Base-by-base conservation (phyloP, 2,888 invertebrate genomes). In the Anthophora plumipes region DNA sequence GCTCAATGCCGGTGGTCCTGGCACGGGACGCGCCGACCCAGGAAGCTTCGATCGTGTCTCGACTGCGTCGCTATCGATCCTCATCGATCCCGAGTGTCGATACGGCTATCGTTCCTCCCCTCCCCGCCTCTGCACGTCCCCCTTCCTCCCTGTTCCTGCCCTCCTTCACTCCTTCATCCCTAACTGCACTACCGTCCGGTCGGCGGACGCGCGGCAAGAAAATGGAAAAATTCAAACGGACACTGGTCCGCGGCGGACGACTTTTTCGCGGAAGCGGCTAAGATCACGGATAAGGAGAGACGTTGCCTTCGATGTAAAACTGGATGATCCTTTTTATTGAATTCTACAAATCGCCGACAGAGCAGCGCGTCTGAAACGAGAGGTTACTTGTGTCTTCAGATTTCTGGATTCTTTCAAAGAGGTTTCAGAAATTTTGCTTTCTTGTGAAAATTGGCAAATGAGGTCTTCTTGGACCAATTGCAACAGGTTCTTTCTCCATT, bases 1-100 rank as follows among this genome's bases (percentile, higher is more conserved):
- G 79, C 86, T 84, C 85, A 89, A 91, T 92, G 89, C 91, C 91
- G 93, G 93, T 93, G 93, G 93, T 93, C 92, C 91, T 89, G 85
- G 73, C 69, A 74, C 66, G 50, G 83, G 83, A 75, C 73, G 68
- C 75, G 57, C 67, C 85, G 79, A 74, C 77, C 84, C 86, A 85
- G 86, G 84, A 85, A 85, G 76, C 76, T 83, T 86, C 86, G 80
- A 83, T 77, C 86, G 85, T 83, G 86, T 66, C 82, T 76, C 64
- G 48, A 60, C 63, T 39, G 67, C 63, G 60, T 68, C 71, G 73
- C 74, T 85, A 86, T 86, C 84, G 86, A 85, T 86, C 84, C 80
- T 75, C 77, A 86, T 81, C 76, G 86, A 78, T 79, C 69, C 78
- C 66, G 55, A 78, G 63, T 57, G 37, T 72, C 81, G 84, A 81